Conservation (phyloP, 2,888 invertebrate genomes). For the Plusia festucae region DNA sequence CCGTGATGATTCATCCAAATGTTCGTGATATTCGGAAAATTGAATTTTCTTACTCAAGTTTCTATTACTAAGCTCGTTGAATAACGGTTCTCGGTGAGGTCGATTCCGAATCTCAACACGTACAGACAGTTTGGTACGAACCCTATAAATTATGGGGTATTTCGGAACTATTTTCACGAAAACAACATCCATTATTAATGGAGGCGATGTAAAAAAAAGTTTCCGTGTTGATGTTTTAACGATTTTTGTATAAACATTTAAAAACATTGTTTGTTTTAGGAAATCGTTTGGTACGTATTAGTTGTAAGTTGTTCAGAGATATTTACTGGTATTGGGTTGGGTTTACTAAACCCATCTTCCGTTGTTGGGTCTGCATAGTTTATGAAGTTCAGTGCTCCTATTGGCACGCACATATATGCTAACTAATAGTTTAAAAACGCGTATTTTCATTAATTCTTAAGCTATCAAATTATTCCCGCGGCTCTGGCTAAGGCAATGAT, state of each 20-base stretch:
- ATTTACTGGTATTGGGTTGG: no score
- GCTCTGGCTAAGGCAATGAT: no score
- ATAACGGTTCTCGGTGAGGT: slow-evolving; percentile 15
- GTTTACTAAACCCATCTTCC: no score
- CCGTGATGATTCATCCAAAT: slow-evolving; percentile 54
- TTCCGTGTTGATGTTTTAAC: not conserved
- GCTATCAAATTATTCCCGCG: no score
- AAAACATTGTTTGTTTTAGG: no score
- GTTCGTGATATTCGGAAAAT: slow-evolving; percentile 40
- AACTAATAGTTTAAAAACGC: no score
- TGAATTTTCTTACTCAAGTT: slow-evolving; percentile 48
- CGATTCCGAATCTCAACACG: slow-evolving; percentile 31
- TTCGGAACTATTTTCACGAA: slow-evolving; percentile 13
- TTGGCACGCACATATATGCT: no score
- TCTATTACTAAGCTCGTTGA: slow-evolving; percentile 30
- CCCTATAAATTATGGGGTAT: slow-evolving; percentile 22
- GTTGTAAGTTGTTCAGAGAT: no score
- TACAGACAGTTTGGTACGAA: slow-evolving; percentile 21
- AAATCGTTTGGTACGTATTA: no score
- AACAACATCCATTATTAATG: slow-evolving; percentile 5
- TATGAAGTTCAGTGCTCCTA: no score
- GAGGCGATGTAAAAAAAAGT: not conserved
- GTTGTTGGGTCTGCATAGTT: no score
- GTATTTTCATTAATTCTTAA: no score
- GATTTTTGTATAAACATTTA: not conserved